phyloP scores from a whole-genome alignment of 1,140 invertebrate genomes.

The Lamellibrachia luymesi region DNA sequence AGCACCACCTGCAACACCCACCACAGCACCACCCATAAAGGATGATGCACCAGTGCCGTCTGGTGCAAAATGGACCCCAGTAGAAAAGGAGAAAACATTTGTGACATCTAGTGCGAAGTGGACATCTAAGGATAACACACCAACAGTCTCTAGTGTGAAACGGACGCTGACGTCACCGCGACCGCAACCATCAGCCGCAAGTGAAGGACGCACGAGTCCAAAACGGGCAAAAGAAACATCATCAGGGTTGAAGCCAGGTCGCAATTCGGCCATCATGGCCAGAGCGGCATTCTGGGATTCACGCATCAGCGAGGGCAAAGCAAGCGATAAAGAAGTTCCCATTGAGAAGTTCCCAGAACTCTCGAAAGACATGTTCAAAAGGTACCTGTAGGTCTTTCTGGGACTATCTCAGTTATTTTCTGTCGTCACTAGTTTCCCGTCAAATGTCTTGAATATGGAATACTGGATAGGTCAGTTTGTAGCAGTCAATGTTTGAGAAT shows the following conservation, averaged over 20 bases:
- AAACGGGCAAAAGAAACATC: slow-evolving; percentile 13
- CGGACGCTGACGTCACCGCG: neutral
- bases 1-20: neutral
- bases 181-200: neutral
- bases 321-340: neutral
- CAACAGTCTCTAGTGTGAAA: neutral
- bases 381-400: neutral
- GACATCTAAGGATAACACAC: neutral
- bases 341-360: slow-evolving; percentile 15
- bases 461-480: neutral
- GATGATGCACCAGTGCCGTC: neutral
- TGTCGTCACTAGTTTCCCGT: neutral
- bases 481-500: neutral
- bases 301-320: neutral
- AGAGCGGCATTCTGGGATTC: slow-evolving; percentile 21
- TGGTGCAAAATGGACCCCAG: too few relatives aligned
- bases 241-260: neutral
- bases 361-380: slow-evolving; percentile 13
- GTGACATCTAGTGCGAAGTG: neutral
- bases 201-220: neutral
- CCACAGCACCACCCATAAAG: neutral
- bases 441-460: neutral
- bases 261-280: slow-evolving; percentile 13
- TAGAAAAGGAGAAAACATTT: neutral
- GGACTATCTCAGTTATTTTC: too few relatives aligned